Percentiles rank a stretch among this genome's conserved stretches.
Conservation (phyloP, 1,140 invertebrate species). For the Euwallacea similis region DNA sequence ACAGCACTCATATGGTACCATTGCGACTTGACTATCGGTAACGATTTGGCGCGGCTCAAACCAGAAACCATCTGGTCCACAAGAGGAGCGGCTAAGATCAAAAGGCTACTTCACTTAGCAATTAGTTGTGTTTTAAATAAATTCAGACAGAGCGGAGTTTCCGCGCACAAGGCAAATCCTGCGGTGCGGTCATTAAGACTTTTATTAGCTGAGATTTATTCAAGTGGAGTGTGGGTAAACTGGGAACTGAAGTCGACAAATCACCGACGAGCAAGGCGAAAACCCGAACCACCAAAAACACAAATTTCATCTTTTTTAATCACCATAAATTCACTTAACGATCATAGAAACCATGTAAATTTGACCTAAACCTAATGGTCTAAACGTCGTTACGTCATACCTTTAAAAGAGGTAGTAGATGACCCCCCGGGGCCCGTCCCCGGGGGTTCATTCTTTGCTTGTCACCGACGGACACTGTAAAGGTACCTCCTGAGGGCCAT, state of each 20-base stretch:
- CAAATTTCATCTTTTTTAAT: constrained; percentile 35
- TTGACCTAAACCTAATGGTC: constrained; percentile 20
- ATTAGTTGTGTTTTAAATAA: constrained; percentile 28
- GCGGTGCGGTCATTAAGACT: constrained; percentile 21
- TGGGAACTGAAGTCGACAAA: background rate
- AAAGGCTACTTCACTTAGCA: constrained; percentile 20
- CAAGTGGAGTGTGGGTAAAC: constrained; percentile 14
- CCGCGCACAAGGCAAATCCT: constrained; percentile 25
- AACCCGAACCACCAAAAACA: background rate
- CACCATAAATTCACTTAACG: constrained; percentile 33
- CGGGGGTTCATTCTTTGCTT: constrained; percentile 35
- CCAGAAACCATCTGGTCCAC: constrained; percentile 13
- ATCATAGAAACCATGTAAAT: constrained; percentile 24
- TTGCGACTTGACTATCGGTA: no score
- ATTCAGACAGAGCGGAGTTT: constrained; percentile 21
- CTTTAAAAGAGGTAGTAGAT: constrained; percentile 31
- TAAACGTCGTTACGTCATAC: constrained; percentile 23
- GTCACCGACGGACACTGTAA: constrained; percentile 32
- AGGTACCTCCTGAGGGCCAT: constrained; percentile 20
- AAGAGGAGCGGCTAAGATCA: constrained; percentile 13
- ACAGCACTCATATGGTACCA: no score
- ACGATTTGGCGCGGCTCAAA: no score
- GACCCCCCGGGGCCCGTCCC: constrained; percentile 19
- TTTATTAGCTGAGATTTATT: constrained; percentile 21
- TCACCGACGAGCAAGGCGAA: no score